Evolutionary conservation across 1,140 invertebrate genomes (phyloP).

Genomic region (Anoplophora glabripennis): DNA sequence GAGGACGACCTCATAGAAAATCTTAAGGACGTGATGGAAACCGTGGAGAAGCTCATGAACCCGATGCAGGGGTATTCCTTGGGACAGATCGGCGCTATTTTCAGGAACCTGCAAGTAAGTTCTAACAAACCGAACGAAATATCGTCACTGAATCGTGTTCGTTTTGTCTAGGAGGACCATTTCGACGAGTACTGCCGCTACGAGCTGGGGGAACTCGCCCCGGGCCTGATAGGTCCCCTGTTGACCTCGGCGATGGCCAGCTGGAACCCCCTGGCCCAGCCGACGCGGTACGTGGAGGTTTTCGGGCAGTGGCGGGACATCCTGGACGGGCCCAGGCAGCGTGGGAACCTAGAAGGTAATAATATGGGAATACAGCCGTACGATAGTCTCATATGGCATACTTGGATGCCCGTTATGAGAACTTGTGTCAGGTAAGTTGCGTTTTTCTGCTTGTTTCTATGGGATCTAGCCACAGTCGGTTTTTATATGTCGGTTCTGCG

Average conservation of each 20-base stretch:
- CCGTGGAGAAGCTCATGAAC: conserved; percentile 67
- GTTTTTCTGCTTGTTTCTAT: conserved; percentile 12
- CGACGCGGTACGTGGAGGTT: conserved; percentile 59
- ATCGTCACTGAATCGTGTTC: too few relatives aligned
- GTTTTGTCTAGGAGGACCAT: conserved; percentile 51
- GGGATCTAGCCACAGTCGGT: not conserved
- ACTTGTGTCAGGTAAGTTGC: conserved; percentile 62
- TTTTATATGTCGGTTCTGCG: not conserved
- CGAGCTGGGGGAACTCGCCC: conserved; percentile 63
- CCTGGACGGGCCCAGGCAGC: conserved; percentile 52
- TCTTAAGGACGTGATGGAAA: conserved; percentile 67
- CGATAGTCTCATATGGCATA: conserved; percentile 82
- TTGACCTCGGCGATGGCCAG: conserved; percentile 64
- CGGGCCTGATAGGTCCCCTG: conserved; percentile 62
- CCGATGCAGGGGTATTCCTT: conserved; percentile 62
- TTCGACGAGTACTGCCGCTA: conserved; percentile 58
- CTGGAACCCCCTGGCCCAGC: conserved; percentile 75
- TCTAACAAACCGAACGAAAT: too few relatives aligned
- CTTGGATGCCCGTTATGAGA: conserved; percentile 81
- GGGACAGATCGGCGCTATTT: conserved; percentile 69
- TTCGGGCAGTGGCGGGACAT: conserved; percentile 72
- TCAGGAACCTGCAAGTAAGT: conserved; percentile 67
- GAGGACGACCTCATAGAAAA: conserved; percentile 73
- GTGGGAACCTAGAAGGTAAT: conserved; percentile 49
- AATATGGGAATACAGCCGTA: conserved; percentile 69